Base-by-base conservation (phyloP, 2,113 vertebrate species). In the Nannobrachium achirus region DNA sequence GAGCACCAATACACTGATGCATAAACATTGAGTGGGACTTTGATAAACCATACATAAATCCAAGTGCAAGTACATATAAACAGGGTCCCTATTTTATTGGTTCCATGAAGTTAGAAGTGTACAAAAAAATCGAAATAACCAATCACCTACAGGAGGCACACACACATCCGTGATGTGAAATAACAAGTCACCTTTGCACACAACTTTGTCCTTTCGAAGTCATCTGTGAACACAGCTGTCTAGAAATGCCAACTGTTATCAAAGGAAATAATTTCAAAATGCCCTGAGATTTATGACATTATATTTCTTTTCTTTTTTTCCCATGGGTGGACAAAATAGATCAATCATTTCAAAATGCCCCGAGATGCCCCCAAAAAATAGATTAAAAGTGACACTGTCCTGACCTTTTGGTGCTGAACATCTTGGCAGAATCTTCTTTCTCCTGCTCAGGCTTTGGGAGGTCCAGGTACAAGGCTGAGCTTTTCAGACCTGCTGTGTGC, bases 361-460 rank as follows among this genome's bases (percentile, higher is more conserved):
- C 10, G 13, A 71, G 10, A 58, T 63, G 51, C 46, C 41, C 25
- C 48, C 46, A 63, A 61, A 79, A 76, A 71, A 80, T 56, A 87
- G 62, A 88, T 76, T 74, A 83, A 75, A 78, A 83, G 80, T 74
- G 75, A 89, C 76, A 85, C 69, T 63, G 63, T 42, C 78, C 95
- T 93, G 82, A 96, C 96, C 96, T 97, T 92, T 95, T 97, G 72
- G 93, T 95, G 92, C 88, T 95, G 93, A 97, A 96, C 96, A 97
- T 97, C 88, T 88, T 89, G 91, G 75, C 84, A 16, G 0, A 0
- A 83, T 74, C 86, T 88, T 87, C 76, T 74, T 88, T 86, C 86
- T 88, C 79, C 86, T 88, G 63, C 82, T 89, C 78, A 7, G 86
- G 66, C 63, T 78, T 79, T 56, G 76, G 82, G 73, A 71, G 79